Evolutionary conservation across 2,797 vertebrate species (phyloP).

Genomic region (Coilia nasus): DNA sequence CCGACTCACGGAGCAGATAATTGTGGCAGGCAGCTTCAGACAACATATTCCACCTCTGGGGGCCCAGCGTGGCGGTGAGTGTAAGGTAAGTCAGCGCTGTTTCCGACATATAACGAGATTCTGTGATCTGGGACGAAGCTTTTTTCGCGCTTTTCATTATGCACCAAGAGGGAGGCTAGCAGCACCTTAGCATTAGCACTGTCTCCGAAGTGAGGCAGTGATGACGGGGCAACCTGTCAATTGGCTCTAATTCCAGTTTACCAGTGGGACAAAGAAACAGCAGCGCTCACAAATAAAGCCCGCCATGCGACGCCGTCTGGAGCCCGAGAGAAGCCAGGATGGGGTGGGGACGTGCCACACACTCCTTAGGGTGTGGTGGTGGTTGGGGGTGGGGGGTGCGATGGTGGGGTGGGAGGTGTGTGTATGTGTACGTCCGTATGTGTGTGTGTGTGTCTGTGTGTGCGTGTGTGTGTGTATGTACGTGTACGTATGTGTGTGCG

Average conservation of each 20-base stretch:
- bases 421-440: neutral
- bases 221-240: conserved; percentile 22
- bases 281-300: neutral
- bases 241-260: conserved; percentile 6
- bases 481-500: conserved; percentile 15
- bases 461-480: neutral
- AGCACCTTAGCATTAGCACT: neutral
- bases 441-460: conserved; percentile 1
- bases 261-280: neutral
- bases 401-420: neutral
- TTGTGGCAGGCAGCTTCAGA: neutral
- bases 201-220: neutral
- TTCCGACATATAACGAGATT: neutral
- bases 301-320: neutral
- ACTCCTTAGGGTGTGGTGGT: no score
- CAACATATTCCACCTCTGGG: neutral
- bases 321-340: neutral
- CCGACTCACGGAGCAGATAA: neutral
- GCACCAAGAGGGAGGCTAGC: neutral
- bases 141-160: neutral
- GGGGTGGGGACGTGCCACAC: no score
- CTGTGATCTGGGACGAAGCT: neutral
- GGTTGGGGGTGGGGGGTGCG: no score
- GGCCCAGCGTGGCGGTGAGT: neutral
- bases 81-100: neutral